phyloP scores from a whole-genome alignment of 1,140 invertebrate species.

The Diprion similis region DNA sequence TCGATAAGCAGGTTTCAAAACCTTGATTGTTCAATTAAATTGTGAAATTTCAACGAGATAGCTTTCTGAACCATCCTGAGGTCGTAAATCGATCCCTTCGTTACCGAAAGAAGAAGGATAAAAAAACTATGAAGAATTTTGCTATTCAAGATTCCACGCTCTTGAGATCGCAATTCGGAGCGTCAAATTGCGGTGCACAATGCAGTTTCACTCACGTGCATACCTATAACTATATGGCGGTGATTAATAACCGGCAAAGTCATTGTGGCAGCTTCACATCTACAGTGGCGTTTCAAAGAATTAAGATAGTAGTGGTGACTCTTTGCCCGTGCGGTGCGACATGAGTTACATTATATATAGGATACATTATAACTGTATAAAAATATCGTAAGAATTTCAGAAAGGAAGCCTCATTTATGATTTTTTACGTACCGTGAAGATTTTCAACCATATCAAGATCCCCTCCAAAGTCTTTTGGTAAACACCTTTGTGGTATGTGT shows the following conservation, averaged over 20 bases:
- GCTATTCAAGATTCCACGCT: neutral
- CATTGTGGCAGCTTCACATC: neutral
- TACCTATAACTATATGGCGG: neutral
- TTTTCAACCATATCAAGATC: constrained; percentile 49
- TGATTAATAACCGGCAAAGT: neutral
- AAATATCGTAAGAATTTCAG: constrained; percentile 17
- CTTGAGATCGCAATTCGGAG: neutral
- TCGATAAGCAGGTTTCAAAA: too few relatives aligned
- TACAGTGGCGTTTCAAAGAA: too few relatives aligned
- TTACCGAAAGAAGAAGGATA: neutral
- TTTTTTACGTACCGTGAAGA: constrained; percentile 44
- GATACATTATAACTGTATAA: too few relatives aligned
- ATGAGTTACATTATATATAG: too few relatives aligned
- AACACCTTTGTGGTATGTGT: constrained; percentile 54
- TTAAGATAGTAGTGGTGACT: too few relatives aligned
- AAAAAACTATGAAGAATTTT: neutral
- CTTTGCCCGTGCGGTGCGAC: too few relatives aligned
- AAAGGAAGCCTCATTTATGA: constrained; percentile 17
- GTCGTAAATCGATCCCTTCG: too few relatives aligned
- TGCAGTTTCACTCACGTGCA: neutral
- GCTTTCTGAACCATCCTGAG: too few relatives aligned
- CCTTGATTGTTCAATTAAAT: too few relatives aligned
- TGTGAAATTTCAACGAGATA: too few relatives aligned
- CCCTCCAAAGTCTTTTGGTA: constrained; percentile 61
- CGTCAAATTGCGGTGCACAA: neutral